Evolutionary conservation across 1,140 invertebrate species (phyloP).

Genomic region (Pseudomyrmex flavicornis): DNA sequence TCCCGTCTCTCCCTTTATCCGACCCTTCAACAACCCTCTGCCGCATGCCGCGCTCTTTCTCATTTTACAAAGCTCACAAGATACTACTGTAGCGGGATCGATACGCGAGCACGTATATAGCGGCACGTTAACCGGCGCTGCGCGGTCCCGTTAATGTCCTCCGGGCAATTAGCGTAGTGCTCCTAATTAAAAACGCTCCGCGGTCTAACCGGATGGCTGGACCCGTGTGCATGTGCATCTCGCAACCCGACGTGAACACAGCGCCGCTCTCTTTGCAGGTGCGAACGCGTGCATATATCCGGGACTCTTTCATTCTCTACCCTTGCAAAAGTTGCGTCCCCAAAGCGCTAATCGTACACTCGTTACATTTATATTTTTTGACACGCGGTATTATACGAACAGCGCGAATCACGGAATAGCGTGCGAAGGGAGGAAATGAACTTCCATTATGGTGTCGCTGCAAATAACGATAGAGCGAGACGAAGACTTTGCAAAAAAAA

Average conservation of each 20-base stretch:
- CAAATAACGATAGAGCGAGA: not conserved
- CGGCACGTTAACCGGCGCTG: conserved; percentile 58
- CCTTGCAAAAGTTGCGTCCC: not conserved
- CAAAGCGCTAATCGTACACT: not conserved
- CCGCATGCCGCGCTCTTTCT: not conserved
- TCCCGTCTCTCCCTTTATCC: conserved; percentile 16
- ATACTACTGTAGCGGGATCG: conserved; percentile 46
- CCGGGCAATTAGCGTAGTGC: conserved; percentile 73
- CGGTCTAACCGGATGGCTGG: conserved; percentile 46
- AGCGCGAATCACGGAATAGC: not conserved
- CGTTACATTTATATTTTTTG: not conserved
- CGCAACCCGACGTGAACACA: conserved; percentile 25
- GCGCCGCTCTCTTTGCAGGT: conserved; percentile 10
- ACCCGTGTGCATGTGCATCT: conserved; percentile 52
- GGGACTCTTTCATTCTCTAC: conserved; percentile 1
- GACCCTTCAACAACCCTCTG: too few relatives aligned
- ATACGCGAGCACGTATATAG: conserved; percentile 31
- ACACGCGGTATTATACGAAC: conserved; percentile 1
- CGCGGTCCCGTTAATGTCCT: conserved; percentile 66
- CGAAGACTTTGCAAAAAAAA: not conserved
- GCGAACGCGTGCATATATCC: conserved; percentile 19
- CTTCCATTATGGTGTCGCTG: conserved; percentile 26
- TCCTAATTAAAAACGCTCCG: conserved; percentile 74
- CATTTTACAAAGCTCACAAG: conserved; percentile 60
- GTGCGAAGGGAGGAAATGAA: not conserved